Percentiles rank a stretch among this genome's conserved stretches.
phyloP scores from a whole-genome alignment of 2,113 vertebrate species.

The Onychorhynchus coronatus region DNA sequence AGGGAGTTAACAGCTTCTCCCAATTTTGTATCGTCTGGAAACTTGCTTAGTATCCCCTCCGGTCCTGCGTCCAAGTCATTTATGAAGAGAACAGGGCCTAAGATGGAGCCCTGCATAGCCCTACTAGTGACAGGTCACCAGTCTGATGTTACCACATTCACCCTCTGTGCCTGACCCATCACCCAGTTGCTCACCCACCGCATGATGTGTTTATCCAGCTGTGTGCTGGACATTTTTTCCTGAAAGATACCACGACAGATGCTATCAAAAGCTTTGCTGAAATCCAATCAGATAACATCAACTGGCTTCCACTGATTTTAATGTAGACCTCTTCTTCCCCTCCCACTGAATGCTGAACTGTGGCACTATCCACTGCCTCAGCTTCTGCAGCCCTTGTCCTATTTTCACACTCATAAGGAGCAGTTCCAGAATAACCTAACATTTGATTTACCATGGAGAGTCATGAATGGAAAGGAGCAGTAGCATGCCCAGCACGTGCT shows the following conservation, averaged over 20 bases:
- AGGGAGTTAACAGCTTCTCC: not conserved
- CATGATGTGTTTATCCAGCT: not conserved
- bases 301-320: not conserved
- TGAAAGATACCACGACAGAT: not conserved
- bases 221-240: not conserved
- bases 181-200: not conserved
- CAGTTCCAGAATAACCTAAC: not conserved
- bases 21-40: not conserved
- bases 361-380: not conserved
- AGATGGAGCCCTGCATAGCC: not conserved
- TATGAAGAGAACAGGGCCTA: not conserved
- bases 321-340: not conserved
- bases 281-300: not conserved
- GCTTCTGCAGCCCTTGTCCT: not conserved
- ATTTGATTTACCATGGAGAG: not conserved
- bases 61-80: not conserved
- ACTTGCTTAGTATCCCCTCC: not conserved
- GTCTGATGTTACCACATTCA: not conserved
- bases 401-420: not conserved
- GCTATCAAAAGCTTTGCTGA: not conserved
- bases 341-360: not conserved
- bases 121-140: not conserved
- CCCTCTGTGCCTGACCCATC: not conserved
- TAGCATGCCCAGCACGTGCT: not conserved
- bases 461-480: not conserved